Evolutionary conservation across 2,797 vertebrate genomes (phyloP).

Genomic region (Enteromius fasciolatus): DNA sequence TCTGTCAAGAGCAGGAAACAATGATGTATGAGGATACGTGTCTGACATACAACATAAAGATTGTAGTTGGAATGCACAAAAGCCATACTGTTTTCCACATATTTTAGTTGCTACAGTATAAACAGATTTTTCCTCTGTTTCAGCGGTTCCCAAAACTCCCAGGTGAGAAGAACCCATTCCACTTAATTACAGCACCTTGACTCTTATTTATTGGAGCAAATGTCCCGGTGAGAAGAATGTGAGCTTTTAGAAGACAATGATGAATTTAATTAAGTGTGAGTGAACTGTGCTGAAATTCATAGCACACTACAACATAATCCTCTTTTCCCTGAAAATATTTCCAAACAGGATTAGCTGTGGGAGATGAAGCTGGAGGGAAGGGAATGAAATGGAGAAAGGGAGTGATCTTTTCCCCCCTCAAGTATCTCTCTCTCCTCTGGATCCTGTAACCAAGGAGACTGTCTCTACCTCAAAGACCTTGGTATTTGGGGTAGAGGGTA

Average conservation of each 20-base stretch:
- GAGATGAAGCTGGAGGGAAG: slow-evolving; percentile 29
- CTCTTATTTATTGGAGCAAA: slow-evolving; percentile 62
- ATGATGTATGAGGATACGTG: slow-evolving; percentile 2
- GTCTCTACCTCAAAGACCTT: slow-evolving; percentile 46
- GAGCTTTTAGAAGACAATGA: slow-evolving; percentile 70
- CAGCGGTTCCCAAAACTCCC: slow-evolving; percentile 50
- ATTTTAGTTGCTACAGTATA: neutral
- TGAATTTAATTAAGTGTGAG: slow-evolving; percentile 77
- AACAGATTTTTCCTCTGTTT: neutral
- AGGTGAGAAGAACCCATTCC: slow-evolving; percentile 69
- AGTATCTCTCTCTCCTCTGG: slow-evolving; percentile 27
- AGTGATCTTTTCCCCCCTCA: slow-evolving; percentile 37
- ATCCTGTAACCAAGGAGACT: slow-evolving; percentile 43
- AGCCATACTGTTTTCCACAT: neutral
- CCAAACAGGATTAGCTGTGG: slow-evolving; percentile 69
- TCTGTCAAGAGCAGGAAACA: slow-evolving; percentile 44
- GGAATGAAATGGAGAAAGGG: slow-evolving; percentile 57
- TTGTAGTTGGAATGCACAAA: neutral
- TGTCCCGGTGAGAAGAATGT: slow-evolving; percentile 59
- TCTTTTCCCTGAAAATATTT: slow-evolving; percentile 69
- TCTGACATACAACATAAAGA: neutral
- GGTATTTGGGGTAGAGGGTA: slow-evolving; percentile 27
- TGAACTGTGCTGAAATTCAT: slow-evolving; percentile 64
- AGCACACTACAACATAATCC: slow-evolving; percentile 65
- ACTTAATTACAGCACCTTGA: slow-evolving; percentile 71